Percentiles rank a stretch among this genome's conserved stretches.
Conservation (phyloP, 2,888 invertebrate genomes). For the Plagodis dolabraria region DNA sequence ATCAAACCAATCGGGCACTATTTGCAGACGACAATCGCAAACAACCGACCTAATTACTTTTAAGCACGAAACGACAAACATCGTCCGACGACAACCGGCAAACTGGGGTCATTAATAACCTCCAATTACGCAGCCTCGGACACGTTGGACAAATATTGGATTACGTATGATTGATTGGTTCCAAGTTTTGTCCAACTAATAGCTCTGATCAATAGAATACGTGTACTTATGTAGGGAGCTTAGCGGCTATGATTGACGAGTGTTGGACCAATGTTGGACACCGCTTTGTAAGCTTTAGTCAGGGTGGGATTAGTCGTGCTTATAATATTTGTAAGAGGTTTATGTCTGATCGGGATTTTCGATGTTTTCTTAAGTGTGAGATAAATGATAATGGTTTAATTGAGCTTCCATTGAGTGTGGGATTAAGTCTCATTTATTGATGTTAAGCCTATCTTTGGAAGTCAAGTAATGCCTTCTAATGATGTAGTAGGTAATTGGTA, state of each 20-base stretch:
- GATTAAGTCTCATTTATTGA: conserved; percentile 1
- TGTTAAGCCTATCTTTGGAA: neutral
- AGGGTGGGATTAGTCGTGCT: conserved; percentile 24
- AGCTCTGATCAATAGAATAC: conserved; percentile 35
- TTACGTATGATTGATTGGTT: conserved; percentile 68
- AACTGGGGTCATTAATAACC: conserved; percentile 54
- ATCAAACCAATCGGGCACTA: conserved; percentile 20
- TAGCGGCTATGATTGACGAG: conserved; percentile 33
- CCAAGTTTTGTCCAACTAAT: conserved; percentile 61
- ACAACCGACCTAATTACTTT: conserved; percentile 32
- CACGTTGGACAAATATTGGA: conserved; percentile 64
- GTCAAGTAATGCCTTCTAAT: too few species aligned
- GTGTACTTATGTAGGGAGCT: conserved; percentile 19
- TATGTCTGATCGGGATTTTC: conserved; percentile 16
- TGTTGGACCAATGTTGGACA: conserved; percentile 18
- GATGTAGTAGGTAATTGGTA: too few species aligned
- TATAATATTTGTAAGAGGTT: conserved; percentile 32
- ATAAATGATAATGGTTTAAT: conserved; percentile 8
- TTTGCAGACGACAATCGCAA: conserved; percentile 23
- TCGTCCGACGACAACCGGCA: conserved; percentile 45
- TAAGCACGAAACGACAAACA: conserved; percentile 45
- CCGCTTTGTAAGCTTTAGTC: conserved; percentile 20
- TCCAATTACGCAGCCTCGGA: conserved; percentile 54
- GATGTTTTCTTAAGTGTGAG: conserved; percentile 9
- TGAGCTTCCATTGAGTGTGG: conserved; percentile 3